Evolutionary conservation across 2,888 invertebrate species (phyloP).

Genomic region (Pardosa pseudoannulata): DNA sequence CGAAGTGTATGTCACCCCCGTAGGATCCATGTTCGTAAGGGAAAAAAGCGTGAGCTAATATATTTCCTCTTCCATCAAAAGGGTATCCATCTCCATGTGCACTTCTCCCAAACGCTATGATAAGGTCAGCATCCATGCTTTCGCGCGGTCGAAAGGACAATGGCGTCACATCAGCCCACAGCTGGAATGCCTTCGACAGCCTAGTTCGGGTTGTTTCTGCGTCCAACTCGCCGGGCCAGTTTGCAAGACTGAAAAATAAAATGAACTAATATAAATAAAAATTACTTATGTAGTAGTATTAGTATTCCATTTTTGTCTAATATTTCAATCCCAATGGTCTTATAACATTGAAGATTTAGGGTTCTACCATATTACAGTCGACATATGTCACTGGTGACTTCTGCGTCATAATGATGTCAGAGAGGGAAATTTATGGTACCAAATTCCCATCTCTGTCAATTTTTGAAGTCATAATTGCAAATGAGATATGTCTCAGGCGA

Average conservation of each 20-base stretch:
- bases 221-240: constrained; percentile 83
- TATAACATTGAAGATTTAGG: too few species aligned
- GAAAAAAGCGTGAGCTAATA: constrained; percentile 87
- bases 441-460: too few species aligned
- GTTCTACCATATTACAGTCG: too few species aligned
- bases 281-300: too few species aligned
- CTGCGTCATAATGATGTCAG: too few species aligned
- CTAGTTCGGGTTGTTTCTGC: constrained; percentile 80
- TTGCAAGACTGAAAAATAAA: constrained; percentile 81
- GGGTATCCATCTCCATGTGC: constrained; percentile 86
- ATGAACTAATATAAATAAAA: not conserved
- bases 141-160: constrained; percentile 79
- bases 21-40: constrained; percentile 83
- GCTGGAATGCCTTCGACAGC: constrained; percentile 82
- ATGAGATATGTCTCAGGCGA: too few species aligned
- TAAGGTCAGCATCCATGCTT: constrained; percentile 83
- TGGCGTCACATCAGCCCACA: constrained; percentile 84
- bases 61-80: constrained; percentile 86
- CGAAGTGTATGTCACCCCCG: constrained; percentile 87
- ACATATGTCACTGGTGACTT: too few species aligned
- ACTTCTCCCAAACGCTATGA: constrained; percentile 84
- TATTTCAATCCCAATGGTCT: too few species aligned
- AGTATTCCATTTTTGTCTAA: too few species aligned
- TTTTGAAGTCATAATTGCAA: too few species aligned
- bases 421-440: too few species aligned